phyloP scores from a whole-genome alignment of 2,113 vertebrate species.

The Silurus meridionalis region DNA sequence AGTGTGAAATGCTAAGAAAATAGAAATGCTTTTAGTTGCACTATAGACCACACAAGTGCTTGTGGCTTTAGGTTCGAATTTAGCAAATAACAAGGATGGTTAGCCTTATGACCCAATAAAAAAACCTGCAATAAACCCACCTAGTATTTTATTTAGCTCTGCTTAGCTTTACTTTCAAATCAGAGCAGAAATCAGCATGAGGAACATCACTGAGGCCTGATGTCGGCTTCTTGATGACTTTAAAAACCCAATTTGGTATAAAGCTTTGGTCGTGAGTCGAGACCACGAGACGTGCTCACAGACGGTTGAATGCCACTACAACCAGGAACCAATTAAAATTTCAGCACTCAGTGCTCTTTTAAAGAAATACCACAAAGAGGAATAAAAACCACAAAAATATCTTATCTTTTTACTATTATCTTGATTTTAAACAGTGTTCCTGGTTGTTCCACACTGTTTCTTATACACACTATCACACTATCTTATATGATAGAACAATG shows the following conservation, averaged over 20 bases:
- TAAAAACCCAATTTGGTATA: not conserved
- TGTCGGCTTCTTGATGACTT: not conserved
- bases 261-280: not conserved
- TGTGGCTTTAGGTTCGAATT: not conserved
- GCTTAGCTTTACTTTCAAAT: not conserved
- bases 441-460: not conserved
- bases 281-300: not conserved
- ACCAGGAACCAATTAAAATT: not conserved
- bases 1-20: not conserved
- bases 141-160: not conserved
- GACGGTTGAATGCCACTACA: not conserved
- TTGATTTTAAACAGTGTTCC: not conserved
- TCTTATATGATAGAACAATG: too few relatives aligned
- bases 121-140: not conserved
- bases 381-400: not conserved
- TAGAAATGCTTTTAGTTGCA: not conserved
- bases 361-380: not conserved
- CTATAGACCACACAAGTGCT: slow-evolving; percentile 13
- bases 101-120: not conserved
- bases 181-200: not conserved
- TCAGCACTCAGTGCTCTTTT: not conserved
- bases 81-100: not conserved
- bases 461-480: too few relatives aligned
- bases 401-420: not conserved
- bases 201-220: not conserved